These are phyloP conservation scores for Tribolium freemani DNA, from an alignment of 2,888 invertebrate species.

Conservation along the genomic window DNA sequence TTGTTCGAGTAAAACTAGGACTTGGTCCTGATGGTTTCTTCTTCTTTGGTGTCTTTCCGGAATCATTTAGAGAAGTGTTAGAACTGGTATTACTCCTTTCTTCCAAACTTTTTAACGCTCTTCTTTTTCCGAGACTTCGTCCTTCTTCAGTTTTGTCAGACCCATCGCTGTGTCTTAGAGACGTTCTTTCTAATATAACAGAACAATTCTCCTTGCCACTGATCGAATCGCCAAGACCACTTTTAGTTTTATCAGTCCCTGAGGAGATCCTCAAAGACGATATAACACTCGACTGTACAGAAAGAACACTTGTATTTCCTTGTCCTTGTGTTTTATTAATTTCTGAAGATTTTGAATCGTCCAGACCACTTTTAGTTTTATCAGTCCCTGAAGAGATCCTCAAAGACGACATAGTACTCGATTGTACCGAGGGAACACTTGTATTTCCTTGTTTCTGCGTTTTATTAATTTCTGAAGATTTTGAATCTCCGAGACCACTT, in stretches of 20 bases:
- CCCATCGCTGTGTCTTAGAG: slow-evolving; percentile 7
- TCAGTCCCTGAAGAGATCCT: slow-evolving; percentile 20
- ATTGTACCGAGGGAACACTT: not conserved
- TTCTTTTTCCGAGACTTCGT: too few relatives aligned
- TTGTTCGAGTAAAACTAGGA: not conserved
- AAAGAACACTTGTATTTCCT: not conserved
- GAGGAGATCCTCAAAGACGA: slow-evolving; percentile 24
- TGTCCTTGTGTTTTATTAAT: not conserved
- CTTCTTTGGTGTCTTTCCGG: not conserved
- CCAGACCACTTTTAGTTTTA: slow-evolving; percentile 1
- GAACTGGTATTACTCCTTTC: too few relatives aligned
- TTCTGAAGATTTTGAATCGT: not conserved
- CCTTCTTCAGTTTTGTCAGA: too few relatives aligned
- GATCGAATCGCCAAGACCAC: not conserved
- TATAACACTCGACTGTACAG: not conserved
- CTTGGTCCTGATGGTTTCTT: not conserved
- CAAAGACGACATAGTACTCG: slow-evolving; percentile 22
- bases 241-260: slow-evolving; percentile 16
- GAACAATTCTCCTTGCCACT: not conserved
- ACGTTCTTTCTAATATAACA: not conserved
- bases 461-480: slow-evolving; percentile 2
- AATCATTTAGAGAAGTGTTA: too few relatives aligned
- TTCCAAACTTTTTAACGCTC: too few relatives aligned
- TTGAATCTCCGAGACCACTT: not conserved
- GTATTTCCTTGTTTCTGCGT: not conserved